These are phyloP conservation scores for Noctilio leporinus DNA, from an alignment of 2,113 vertebrate genomes.

Conservation along the genomic window DNA sequence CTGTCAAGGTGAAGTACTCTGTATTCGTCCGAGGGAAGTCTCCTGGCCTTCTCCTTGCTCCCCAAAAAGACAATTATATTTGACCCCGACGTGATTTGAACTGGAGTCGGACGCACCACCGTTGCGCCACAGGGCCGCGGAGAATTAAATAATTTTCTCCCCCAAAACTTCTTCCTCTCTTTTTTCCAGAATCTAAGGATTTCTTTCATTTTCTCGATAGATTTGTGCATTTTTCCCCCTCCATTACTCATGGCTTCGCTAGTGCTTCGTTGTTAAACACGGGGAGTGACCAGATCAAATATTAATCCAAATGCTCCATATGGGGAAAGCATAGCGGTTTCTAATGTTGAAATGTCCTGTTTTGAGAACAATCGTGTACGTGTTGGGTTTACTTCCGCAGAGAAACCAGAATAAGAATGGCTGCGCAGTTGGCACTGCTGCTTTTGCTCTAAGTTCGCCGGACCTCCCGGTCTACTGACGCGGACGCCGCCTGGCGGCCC, in stretches of 20 bases:
- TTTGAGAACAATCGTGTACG: neutral
- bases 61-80: rapidly evolving
- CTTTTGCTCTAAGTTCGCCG: neutral
- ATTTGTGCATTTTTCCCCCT: neutral
- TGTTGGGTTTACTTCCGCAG: neutral
- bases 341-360: neutral
- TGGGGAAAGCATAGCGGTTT: neutral
- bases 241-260: neutral
- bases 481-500: neutral
- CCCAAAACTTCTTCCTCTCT: neutral
- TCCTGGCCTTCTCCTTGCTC: no score
- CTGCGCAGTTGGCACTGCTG: rapidly evolving
- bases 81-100: slow-evolving; percentile 73
- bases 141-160: no score
- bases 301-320: neutral
- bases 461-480: neutral
- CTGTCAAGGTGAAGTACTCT: no score
- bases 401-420: neutral
- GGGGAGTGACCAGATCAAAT: neutral
- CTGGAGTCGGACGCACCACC: slow-evolving; percentile 77
- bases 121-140: slow-evolving; percentile 59
- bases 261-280: neutral
- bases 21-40: no score
- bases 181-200: neutral
- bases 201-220: neutral